Conservation (phyloP, 2,888 invertebrate genomes). For the Sympetrum striolatum region DNA sequence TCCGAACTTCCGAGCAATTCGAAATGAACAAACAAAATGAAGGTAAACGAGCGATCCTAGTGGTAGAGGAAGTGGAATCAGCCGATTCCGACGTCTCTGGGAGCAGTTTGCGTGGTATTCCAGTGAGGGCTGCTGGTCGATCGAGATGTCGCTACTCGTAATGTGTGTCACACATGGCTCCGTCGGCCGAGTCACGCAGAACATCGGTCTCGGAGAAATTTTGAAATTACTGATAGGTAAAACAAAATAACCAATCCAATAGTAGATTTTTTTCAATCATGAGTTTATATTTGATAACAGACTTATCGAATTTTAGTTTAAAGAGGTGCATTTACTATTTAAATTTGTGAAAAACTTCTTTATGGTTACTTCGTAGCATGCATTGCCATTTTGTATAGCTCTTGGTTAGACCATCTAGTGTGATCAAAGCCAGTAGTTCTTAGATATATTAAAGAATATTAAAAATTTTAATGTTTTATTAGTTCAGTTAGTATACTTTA, state of each 20-base stretch:
- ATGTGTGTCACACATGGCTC: constrained; percentile 59
- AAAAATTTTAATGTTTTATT: not conserved
- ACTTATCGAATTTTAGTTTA: not conserved
- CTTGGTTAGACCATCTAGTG: not conserved
- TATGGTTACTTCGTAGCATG: constrained; percentile 1
- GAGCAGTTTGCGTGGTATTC: constrained; percentile 50
- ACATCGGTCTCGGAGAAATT: constrained; percentile 53
- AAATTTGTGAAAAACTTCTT: not conserved
- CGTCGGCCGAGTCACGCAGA: constrained; percentile 54
- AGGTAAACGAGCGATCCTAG: constrained; percentile 33
- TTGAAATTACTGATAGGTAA: constrained; percentile 55
- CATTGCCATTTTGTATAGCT: constrained; percentile 23
- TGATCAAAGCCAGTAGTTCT: not conserved
- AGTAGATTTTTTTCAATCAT: not conserved
- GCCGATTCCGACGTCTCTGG: constrained; percentile 48
- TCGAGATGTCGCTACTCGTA: constrained; percentile 55
- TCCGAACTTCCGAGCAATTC: not conserved
- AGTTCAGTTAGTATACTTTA: not conserved
- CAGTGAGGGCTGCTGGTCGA: constrained; percentile 54
- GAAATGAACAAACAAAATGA: constrained; percentile 26
- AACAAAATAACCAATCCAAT: constrained; percentile 3
- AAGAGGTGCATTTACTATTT: not conserved
- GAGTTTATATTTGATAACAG: too few relatives aligned
- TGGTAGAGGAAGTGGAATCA: constrained; percentile 49
- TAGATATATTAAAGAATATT: not conserved